A percentile compares a stretch with the other conserved stretches of the same genome.
These are phyloP conservation scores for Luffia ferchaultella DNA, from an alignment of 2,888 invertebrate species.

Conservation along the genomic window DNA sequence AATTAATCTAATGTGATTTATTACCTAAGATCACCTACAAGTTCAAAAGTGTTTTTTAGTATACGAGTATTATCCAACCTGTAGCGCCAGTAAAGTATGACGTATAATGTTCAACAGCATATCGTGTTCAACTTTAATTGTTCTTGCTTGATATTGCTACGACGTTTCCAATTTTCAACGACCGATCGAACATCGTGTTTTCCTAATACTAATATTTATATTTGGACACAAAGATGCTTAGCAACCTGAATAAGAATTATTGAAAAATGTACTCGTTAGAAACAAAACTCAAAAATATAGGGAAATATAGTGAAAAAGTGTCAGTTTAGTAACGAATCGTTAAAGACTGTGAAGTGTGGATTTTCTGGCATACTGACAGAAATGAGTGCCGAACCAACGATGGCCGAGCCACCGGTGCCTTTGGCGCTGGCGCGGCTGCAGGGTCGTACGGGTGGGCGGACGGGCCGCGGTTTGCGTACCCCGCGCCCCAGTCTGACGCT, in stretches of 20 bases:
- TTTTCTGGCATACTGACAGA: constrained; percentile 31
- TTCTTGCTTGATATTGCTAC: too few species aligned
- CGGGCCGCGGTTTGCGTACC: constrained; percentile 35
- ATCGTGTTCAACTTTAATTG: too few species aligned
- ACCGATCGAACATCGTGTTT: too few species aligned
- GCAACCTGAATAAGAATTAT: neutral
- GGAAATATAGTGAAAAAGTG: neutral
- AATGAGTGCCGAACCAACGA: constrained; percentile 50
- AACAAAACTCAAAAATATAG: neutral
- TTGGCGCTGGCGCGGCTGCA: constrained; percentile 43
- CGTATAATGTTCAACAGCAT: too few species aligned
- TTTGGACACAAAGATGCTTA: too few species aligned
- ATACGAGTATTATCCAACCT: too few species aligned
- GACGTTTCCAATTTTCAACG: too few species aligned
- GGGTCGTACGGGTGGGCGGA: constrained; percentile 36
- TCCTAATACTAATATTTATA: too few species aligned
- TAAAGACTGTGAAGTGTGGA: constrained; percentile 22
- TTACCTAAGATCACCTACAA: too few species aligned
- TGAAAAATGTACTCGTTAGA: neutral
- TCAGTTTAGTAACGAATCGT: constrained; percentile 14
- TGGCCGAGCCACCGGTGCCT: constrained; percentile 58
- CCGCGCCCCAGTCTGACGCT: constrained; percentile 53
- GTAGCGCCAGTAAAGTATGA: too few species aligned
- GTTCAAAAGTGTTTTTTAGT: too few species aligned
- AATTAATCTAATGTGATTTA: too few species aligned